Evolutionary conservation across 2,888 invertebrate species (phyloP).

Genomic region (Torymus texanus): DNA sequence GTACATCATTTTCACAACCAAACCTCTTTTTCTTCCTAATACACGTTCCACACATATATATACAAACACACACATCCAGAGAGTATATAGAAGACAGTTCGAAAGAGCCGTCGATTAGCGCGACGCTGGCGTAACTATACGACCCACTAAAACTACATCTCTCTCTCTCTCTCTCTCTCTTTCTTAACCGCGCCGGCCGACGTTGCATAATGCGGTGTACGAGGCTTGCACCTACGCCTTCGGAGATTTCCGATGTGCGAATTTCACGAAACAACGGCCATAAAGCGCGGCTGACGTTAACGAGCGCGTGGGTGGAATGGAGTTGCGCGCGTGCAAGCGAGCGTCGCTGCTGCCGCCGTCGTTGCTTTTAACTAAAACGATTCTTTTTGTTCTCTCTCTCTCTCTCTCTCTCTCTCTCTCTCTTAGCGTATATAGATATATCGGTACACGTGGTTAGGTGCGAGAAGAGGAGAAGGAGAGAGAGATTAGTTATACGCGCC

Average conservation of each 20-base stretch:
- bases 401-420: too few species aligned
- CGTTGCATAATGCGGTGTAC: neutral
- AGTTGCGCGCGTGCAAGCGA: neutral
- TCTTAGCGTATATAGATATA: too few species aligned
- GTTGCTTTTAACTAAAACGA: too few species aligned
- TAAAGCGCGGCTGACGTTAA: slow-evolving; percentile 48
- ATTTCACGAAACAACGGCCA: slow-evolving; percentile 43
- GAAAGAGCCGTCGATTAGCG: slow-evolving; percentile 49
- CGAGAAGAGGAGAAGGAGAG: too few species aligned
- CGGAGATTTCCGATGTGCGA: slow-evolving; percentile 54
- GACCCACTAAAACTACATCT: slow-evolving; percentile 70
- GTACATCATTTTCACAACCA: neutral
- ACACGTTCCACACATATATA: neutral
- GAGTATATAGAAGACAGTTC: neutral
- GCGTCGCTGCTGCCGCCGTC: too few species aligned
- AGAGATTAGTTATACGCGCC: neutral
- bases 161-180: slow-evolving; percentile 67
- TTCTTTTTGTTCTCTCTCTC: too few species aligned
- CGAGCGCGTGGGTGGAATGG: slow-evolving; percentile 35
- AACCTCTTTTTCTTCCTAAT: neutral
- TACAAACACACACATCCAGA: neutral
- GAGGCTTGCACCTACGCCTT: slow-evolving; percentile 58
- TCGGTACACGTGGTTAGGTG: too few species aligned
- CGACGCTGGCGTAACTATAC: slow-evolving; percentile 71
- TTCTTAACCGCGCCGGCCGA: slow-evolving; percentile 65